Conservation (phyloP, 1,140 invertebrate genomes). For the Ericerus pela region DNA sequence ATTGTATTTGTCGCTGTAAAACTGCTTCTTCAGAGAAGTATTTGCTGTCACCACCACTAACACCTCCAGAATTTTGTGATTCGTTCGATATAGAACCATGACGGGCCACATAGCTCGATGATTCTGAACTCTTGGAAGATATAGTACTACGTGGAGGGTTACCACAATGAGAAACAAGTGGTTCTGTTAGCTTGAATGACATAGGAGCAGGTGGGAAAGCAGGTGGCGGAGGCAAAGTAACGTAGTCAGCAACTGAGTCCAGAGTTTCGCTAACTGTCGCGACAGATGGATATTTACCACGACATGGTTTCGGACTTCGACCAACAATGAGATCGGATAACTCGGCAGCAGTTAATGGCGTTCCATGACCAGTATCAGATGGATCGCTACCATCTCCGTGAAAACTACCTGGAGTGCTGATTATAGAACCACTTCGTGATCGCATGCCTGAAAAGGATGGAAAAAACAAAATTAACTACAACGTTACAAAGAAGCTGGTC, state of each 20-base stretch:
- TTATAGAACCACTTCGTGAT: slow-evolving; percentile 53
- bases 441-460: slow-evolving; percentile 19
- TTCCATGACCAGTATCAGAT: slow-evolving; percentile 52
- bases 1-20: slow-evolving; percentile 19
- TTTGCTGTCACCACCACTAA: neutral
- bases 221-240: slow-evolving; percentile 53
- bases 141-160: neutral
- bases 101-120: slow-evolving; percentile 2
- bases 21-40: slow-evolving; percentile 19
- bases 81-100: slow-evolving; percentile 4
- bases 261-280: slow-evolving; percentile 66
- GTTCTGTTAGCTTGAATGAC: slow-evolving; percentile 33
- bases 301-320: slow-evolving; percentile 29
- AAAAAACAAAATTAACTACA: too few species aligned
- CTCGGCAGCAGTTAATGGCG: slow-evolving; percentile 57
- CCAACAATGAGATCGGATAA: slow-evolving; percentile 66
- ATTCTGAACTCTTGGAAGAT: neutral
- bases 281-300: slow-evolving; percentile 51
- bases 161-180: too few species aligned
- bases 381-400: slow-evolving; percentile 73
- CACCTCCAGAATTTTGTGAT: slow-evolving; percentile 12
- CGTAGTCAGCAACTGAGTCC: slow-evolving; percentile 77
- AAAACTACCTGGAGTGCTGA: slow-evolving; percentile 57
- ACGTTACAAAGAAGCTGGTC: neutral
- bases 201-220: slow-evolving; percentile 41